Evolutionary conservation across 2,797 vertebrate species (phyloP).

Genomic region (Siniperca scherzeri): DNA sequence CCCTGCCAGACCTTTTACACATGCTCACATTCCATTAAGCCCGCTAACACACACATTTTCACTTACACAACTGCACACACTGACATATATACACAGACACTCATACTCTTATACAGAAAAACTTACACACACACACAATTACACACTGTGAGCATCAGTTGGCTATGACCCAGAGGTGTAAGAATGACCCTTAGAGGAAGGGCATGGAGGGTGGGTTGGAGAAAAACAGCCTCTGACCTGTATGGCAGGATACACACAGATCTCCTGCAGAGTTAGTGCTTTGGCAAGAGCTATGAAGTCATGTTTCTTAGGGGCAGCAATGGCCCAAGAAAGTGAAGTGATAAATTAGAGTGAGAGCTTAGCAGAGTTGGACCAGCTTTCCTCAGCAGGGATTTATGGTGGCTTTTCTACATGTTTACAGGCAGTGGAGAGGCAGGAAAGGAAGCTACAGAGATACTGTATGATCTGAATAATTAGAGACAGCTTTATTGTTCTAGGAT

Average conservation of each 20-base stretch:
- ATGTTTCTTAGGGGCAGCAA: slow-evolving; percentile 44
- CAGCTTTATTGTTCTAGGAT: slow-evolving; percentile 38
- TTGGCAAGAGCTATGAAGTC: slow-evolving; percentile 63
- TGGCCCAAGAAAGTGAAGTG: slow-evolving; percentile 34
- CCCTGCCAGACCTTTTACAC: slow-evolving; percentile 65
- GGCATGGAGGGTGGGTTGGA: slow-evolving; percentile 26
- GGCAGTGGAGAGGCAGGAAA: neutral
- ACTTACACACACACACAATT: neutral
- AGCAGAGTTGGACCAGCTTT: slow-evolving; percentile 42
- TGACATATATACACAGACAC: slow-evolving; percentile 14
- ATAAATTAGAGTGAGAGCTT: slow-evolving; percentile 56
- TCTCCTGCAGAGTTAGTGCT: slow-evolving; percentile 59
- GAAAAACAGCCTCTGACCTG: slow-evolving; percentile 53
- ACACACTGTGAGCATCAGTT: slow-evolving; percentile 31
- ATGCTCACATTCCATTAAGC: slow-evolving; percentile 66
- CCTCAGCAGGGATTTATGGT: slow-evolving; percentile 45
- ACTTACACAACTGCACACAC: slow-evolving; percentile 38
- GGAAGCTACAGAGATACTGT: slow-evolving; percentile 1
- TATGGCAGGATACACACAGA: slow-evolving; percentile 50
- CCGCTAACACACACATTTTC: slow-evolving; percentile 50
- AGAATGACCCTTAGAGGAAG: slow-evolving; percentile 46
- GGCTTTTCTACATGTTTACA: slow-evolving; percentile 19
- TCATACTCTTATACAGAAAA: neutral
- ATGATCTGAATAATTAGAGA: slow-evolving; percentile 21
- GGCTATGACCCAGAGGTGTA: slow-evolving; percentile 56